These are phyloP conservation scores for Cryptoprocta ferox DNA, from an alignment of 2,797 vertebrate species.

Conservation along the genomic window DNA sequence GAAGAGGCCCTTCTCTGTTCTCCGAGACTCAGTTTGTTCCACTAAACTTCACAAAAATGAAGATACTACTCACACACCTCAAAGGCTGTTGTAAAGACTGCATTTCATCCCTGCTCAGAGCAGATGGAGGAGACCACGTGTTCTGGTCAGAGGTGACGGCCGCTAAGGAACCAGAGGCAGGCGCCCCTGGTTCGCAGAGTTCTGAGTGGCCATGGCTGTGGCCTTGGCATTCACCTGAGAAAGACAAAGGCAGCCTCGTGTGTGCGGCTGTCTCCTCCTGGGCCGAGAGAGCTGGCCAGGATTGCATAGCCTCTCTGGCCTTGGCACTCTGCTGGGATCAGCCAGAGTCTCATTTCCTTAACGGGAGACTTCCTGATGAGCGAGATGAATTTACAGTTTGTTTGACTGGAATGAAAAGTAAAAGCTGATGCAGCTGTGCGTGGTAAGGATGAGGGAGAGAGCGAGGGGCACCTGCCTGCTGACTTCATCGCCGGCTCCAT, in stretches of 20 bases:
- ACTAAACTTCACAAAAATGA: slow-evolving; percentile 17
- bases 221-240: background rate
- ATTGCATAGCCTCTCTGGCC: background rate
- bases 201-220: background rate
- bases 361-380: background rate
- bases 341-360: slow-evolving; percentile 13
- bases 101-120: background rate
- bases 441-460: background rate
- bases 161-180: background rate
- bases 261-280: background rate
- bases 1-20: background rate
- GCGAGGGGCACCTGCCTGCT: slow-evolving; percentile 30
- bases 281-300: background rate
- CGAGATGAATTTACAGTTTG: background rate
- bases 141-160: background rate
- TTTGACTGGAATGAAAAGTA: slow-evolving; percentile 36
- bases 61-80: background rate
- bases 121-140: background rate
- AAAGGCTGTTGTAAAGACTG: background rate
- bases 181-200: background rate
- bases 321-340: background rate
- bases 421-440: slow-evolving; percentile 55
- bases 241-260: background rate
- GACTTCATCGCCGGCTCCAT: slow-evolving; percentile 22
- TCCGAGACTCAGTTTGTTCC: slow-evolving; percentile 27